Base-by-base conservation (phyloP, 2,888 invertebrate genomes). In the Rotaria magnacalcarata region DNA sequence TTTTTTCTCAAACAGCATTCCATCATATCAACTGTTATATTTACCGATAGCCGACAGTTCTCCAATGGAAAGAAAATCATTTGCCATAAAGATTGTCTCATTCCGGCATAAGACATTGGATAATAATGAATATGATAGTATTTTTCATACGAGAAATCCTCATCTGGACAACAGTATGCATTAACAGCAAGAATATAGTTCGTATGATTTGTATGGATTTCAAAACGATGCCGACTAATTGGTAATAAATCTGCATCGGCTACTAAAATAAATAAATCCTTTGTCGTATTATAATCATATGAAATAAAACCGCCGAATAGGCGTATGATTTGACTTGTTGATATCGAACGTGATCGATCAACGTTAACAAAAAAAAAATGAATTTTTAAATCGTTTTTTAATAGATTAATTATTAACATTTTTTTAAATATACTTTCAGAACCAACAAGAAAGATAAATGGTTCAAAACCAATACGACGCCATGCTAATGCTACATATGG, bases 401-500 rank as follows among this genome's bases (percentile, higher is more conserved):
- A n/a, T n/a, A 47, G 6, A 47, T 47, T 24, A 24, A 47, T n/a
- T n/a, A 80, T n/a, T 80, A 47, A 19, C 47, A 47, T 47, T 47
- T 43, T 24, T 47, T 14, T 10, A 24, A 80, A 80, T n/a, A 14
- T 47, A 47, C 34, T 19, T 1, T 67, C 34, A 16, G n/a, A 47
- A 80, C 80, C 80, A 47, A 47, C 47, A 47, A 80, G 47, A 47
- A 80, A 47, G 47, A 80, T 24, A n/a, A 80, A 10, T 10, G 80
- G 80, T 47, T 80, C 80, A 47, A n/a, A 80, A n/a, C 80, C 80
- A 47, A 80, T 80, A n/a, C 80, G 80, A 47, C 80, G 80, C 80
- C 80, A 80, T 47, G 80, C 47, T 47, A 80, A 80, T 11, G 47
- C 47, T 24, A 14, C 19, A 47, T n/a, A 80, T 47, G 80, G 80